A percentile compares a stretch with the other conserved stretches of the same genome.
These are phyloP conservation scores for Colistium nudipinnis DNA, from an alignment of 2,113 vertebrate genomes.

Conservation along the genomic window DNA sequence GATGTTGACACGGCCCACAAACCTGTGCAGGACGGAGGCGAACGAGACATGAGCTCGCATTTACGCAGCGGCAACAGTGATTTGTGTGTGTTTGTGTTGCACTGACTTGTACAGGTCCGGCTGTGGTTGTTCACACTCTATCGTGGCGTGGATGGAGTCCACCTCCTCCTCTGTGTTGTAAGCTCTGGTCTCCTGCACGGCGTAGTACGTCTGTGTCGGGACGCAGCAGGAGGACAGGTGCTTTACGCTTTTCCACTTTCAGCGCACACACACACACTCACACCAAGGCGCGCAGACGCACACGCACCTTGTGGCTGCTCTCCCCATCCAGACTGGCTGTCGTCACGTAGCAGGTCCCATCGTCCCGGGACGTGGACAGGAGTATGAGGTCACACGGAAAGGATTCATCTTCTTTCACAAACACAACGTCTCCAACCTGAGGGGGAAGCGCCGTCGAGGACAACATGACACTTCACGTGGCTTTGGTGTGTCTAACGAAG, in stretches of 20 bases:
- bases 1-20: constrained; percentile 94
- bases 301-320: constrained; percentile 92
- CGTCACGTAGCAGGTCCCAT: constrained; percentile 95
- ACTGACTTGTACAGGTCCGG: constrained; percentile 98
- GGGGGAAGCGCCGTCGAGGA: neutral
- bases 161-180: constrained; percentile 90
- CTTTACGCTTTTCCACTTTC: no score
- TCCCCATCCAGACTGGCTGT: constrained; percentile 97
- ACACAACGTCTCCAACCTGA: constrained; percentile 96
- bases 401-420: constrained; percentile 92
- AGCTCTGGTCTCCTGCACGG: constrained; percentile 96
- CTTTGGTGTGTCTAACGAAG: neutral
- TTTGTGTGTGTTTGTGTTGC: neutral
- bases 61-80: no score
- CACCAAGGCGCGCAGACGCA: neutral
- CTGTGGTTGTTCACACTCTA: constrained; percentile 98
- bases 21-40: constrained; percentile 78
- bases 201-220: constrained; percentile 92
- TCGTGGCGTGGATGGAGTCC: constrained; percentile 88
- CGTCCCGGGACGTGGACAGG: constrained; percentile 89
- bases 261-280: neutral
- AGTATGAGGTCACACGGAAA: constrained; percentile 97
- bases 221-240: no score
- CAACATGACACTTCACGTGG: neutral
- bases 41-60: neutral